Base-by-base conservation (phyloP, 2,888 invertebrate species). In the Phasia obesa region DNA sequence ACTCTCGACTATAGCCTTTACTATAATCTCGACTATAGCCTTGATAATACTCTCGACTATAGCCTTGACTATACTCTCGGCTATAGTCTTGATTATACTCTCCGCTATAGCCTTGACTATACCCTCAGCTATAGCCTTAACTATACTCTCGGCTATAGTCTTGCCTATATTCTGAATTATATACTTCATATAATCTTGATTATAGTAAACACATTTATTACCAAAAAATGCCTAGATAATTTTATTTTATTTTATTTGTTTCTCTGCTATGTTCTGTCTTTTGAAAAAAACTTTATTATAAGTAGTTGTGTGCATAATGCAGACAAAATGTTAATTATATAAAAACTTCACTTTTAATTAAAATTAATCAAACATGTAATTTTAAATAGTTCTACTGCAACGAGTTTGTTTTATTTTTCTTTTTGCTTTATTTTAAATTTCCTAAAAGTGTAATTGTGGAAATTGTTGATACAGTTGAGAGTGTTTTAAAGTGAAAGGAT, bases 281-380 rank as follows among this genome's bases (percentile, higher is more conserved):
- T n/a, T n/a, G 4, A 27, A 27, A 4, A 27, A 57, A 44, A 53
- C 19, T 57, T 17, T 23, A 17, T n/a, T 35, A 9, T 15, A 23
- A 35, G 2, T 25, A 25, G 35, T 27, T 17, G 25, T 47, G 27
- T 59, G 17, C 2, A 13, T 23, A 35, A 31, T 31, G 11, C 38
- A 47, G 4, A 25, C 27, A 65, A 75, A 64, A 67, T 76, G 71
- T 76, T 71, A 81, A 81, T 71, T 77, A 67, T 25, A 62, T 55
- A 35, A 70, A 76, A 75, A 62, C 51, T 64, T 67, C 62, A 64
- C 69, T 60, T 57, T 44, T 67, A 77, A 81, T 81, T 73, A 73
- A 67, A 73, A 23, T 42, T 64, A 47, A 70, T 65, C 64, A 64
- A 80, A 80, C 42, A 49, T 75, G 64, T 49, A 57, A 75, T 49